Evolutionary conservation across 1,140 invertebrate genomes (phyloP).

Genomic region (Ganaspis sp.): DNA sequence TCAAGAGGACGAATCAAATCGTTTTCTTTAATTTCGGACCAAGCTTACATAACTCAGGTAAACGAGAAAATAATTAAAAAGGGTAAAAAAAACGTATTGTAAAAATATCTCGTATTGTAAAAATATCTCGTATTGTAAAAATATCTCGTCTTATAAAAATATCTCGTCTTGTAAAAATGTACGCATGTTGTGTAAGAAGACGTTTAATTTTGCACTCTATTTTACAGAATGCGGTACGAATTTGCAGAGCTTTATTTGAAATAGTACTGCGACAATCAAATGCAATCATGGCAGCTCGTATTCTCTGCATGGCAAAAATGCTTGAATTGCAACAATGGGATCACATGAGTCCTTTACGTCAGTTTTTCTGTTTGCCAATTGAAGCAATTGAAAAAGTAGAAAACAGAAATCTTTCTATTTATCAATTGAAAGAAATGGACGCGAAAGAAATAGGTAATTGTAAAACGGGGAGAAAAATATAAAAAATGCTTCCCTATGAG

Average conservation of each 20-base stretch:
- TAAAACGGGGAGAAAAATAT: background rate
- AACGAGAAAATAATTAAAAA: no score
- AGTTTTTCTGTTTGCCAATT: slow-evolving; percentile 87
- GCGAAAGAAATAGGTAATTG: slow-evolving; percentile 87
- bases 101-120: no score
- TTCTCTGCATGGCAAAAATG: slow-evolving; percentile 92
- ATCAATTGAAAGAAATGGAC: slow-evolving; percentile 90
- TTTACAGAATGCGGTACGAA: slow-evolving; percentile 90
- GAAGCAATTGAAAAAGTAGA: slow-evolving; percentile 92
- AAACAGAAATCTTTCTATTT: slow-evolving; percentile 83
- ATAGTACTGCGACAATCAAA: slow-evolving; percentile 94
- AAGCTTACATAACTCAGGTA: slow-evolving; percentile 94
- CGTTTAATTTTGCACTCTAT: no score
- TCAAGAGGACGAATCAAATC: slow-evolving; percentile 87
- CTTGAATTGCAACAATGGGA: slow-evolving; percentile 94
- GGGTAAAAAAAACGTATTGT: no score
- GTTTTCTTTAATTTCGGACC: slow-evolving; percentile 95
- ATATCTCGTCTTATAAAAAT: no score
- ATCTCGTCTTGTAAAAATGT: no score
- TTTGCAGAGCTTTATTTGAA: slow-evolving; percentile 95
- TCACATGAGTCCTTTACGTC: slow-evolving; percentile 89
- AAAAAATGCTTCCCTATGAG: no score
- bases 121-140: no score
- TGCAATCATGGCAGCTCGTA: slow-evolving; percentile 89
- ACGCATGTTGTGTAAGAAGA: no score